Percentiles rank a stretch among this genome's conserved stretches.
Evolutionary conservation across 2,113 vertebrate species (phyloP).

Genomic region (Rhea americana): DNA sequence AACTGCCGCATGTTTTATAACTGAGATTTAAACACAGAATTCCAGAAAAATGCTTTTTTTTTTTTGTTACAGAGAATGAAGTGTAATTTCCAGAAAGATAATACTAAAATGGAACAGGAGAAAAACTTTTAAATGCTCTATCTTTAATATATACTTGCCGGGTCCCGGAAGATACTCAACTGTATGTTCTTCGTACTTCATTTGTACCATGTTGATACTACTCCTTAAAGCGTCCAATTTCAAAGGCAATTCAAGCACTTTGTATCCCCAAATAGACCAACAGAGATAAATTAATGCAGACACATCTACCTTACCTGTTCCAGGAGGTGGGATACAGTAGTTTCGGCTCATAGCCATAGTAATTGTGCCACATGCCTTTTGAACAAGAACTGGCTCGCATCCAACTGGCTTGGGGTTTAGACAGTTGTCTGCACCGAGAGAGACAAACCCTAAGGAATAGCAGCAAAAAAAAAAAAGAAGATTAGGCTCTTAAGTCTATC

Average conservation of each 20-base stretch:
- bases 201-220: background rate
- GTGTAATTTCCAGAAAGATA: background rate
- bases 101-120: background rate
- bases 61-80: background rate
- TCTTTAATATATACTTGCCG: background rate
- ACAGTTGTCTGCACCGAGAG: background rate
- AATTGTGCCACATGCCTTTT: background rate
- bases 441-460: background rate
- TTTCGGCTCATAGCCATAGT: background rate
- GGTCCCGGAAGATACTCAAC: background rate
- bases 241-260: background rate
- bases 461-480: background rate
- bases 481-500: background rate
- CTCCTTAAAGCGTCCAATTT: background rate
- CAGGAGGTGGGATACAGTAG: background rate
- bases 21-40: background rate
- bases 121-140: background rate
- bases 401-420: background rate
- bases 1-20: background rate
- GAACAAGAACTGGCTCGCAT: background rate
- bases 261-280: fast-evolving
- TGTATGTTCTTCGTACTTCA: background rate
- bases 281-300: background rate
- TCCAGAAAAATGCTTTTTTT: background rate
- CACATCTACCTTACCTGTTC: background rate